Conservation (phyloP, 2,797 vertebrate species). For the Takifugu ocellatus region DNA sequence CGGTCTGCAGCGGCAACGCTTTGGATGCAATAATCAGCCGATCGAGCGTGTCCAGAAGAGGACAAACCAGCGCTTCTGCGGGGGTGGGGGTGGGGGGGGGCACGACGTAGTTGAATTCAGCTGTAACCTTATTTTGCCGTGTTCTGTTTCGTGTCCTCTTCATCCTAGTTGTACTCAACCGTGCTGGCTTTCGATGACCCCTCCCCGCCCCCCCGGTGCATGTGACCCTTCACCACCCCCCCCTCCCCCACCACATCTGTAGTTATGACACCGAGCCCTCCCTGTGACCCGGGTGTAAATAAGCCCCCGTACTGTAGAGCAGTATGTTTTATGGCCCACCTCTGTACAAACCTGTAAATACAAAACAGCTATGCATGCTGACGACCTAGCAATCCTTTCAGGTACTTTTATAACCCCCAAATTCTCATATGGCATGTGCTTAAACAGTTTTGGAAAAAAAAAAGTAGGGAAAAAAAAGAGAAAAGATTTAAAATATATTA, state of each 20-base stretch:
- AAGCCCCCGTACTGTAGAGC: slow-evolving; percentile 70
- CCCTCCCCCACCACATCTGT: slow-evolving; percentile 47
- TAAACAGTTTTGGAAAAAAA: slow-evolving; percentile 55
- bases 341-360: slow-evolving; percentile 86
- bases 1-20: slow-evolving; percentile 39
- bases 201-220: slow-evolving; percentile 47
- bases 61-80: slow-evolving; percentile 39
- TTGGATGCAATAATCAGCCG: slow-evolving; percentile 57
- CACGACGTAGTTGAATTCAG: slow-evolving; percentile 51
- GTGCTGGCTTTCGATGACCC: slow-evolving; percentile 46
- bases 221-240: slow-evolving; percentile 48
- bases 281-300: slow-evolving; percentile 70
- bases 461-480: slow-evolving; percentile 45
- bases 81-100: slow-evolving; percentile 21
- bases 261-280: slow-evolving; percentile 58
- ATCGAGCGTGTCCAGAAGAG: slow-evolving; percentile 59
- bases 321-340: slow-evolving; percentile 68
- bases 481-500: slow-evolving; percentile 49
- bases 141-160: slow-evolving; percentile 62
- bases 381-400: slow-evolving; percentile 93
- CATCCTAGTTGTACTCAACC: slow-evolving; percentile 48
- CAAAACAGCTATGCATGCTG: slow-evolving; percentile 90
- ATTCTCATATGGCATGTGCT: slow-evolving; percentile 88
- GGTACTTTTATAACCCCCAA: slow-evolving; percentile 97
- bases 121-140: slow-evolving; percentile 56